Conservation (phyloP, 2,888 invertebrate genomes). For the Allygus modestus region DNA sequence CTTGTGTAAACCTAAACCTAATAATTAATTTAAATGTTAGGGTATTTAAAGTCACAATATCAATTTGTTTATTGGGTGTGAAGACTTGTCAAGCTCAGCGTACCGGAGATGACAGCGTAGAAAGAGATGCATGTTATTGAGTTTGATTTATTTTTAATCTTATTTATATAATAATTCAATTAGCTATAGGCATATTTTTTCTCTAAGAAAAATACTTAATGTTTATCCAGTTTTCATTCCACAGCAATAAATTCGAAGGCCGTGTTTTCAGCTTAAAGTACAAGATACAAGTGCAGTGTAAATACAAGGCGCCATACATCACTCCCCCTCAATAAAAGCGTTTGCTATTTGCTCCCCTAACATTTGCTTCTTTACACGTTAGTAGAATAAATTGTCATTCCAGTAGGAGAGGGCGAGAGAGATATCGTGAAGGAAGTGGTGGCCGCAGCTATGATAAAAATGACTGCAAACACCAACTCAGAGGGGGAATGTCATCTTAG, state of each 20-base stretch:
- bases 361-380: constrained; percentile 41
- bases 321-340: constrained; percentile 20
- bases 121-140: too few relatives aligned
- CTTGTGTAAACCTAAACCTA: too few relatives aligned
- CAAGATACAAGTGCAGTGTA: constrained; percentile 4
- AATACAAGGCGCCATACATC: background rate
- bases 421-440: background rate
- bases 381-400: constrained; percentile 2
- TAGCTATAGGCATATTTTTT: too few relatives aligned
- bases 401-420: background rate
- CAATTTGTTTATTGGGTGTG: too few relatives aligned
- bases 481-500: background rate
- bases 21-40: too few relatives aligned
- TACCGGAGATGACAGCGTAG: too few relatives aligned
- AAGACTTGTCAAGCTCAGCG: too few relatives aligned
- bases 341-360: constrained; percentile 45
- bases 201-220: too few relatives aligned
- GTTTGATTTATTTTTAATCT: too few relatives aligned
- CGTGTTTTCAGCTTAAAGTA: background rate
- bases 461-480: background rate
- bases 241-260: background rate
- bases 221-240: too few relatives aligned
- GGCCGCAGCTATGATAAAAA: background rate
- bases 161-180: too few relatives aligned
- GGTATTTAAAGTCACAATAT: too few relatives aligned